Evolutionary conservation across 37 sponge, comb jelly and placozoan species (phyloP).

Genomic region (Cliona cf. orientalis): DNA sequence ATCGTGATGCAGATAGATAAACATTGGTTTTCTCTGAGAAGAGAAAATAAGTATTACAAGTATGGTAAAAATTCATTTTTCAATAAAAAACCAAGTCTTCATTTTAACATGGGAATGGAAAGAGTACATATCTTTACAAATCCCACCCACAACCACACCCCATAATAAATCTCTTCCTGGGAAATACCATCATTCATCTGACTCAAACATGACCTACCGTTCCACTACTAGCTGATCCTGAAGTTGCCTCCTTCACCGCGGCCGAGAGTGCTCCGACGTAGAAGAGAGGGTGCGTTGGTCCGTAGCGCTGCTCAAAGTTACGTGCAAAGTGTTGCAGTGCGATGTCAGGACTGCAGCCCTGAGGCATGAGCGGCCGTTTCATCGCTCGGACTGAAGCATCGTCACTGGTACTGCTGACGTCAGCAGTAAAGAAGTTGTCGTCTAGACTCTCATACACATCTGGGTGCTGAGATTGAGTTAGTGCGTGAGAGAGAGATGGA

Average conservation of each 20-base stretch:
- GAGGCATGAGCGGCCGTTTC: constrained; percentile 62
- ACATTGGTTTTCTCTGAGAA: constrained; percentile 77
- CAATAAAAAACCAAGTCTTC: no score
- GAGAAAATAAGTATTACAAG: not conserved
- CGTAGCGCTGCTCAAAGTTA: constrained; percentile 68
- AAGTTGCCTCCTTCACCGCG: constrained; percentile 77
- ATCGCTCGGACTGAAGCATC: constrained; percentile 15
- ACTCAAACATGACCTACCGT: constrained; percentile 6
- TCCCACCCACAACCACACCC: not conserved
- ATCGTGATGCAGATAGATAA: constrained; percentile 90
- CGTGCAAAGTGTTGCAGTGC: constrained; percentile 68
- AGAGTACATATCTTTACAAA: not conserved
- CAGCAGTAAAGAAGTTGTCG: constrained; percentile 21
- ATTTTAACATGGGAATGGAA: not conserved
- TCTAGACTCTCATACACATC: not conserved
- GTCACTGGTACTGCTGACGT: constrained; percentile 2
- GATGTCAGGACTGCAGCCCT: constrained; percentile 48
- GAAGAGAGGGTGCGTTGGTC: constrained; percentile 82
- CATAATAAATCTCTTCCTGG: not conserved
- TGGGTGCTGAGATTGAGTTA: not conserved
- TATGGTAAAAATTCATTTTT: no score
- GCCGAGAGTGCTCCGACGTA: constrained; percentile 79
- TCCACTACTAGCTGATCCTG: constrained; percentile 15
- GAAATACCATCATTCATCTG: not conserved
- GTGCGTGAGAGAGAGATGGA: not conserved